Evolutionary conservation across 2,888 invertebrate species (phyloP), one percentile per base, ranked within the genome.

Genomic region (Apotomis capreana): DNA sequence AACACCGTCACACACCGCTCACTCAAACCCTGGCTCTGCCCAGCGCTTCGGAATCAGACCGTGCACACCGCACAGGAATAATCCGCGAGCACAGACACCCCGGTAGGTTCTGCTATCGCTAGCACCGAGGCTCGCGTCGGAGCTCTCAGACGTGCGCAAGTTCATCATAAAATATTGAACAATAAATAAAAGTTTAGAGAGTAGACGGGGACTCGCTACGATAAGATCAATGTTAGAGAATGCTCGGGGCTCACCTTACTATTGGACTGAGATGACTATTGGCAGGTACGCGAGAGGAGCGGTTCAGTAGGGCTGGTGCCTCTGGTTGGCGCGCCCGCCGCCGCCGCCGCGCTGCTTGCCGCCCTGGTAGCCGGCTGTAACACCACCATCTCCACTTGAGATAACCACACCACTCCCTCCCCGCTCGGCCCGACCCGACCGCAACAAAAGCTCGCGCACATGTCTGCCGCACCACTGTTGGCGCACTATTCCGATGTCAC

Each of bases 251-350:
- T 83, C 83, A 92, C 91, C 92, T 91, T 91, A 88, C 89, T 89
- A 89, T 90, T 89, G 91, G 89, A 90, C 87, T 90, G 91, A 91
- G 90, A 88, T 87, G 92, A 89, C 86, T 89, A 85, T 88, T 84
- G 89, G 89, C 90, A 89, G 91, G 90, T 89, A 89, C 89, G 80
- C 80, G 81, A 77, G 64, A 64, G 71, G 57, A 62, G 75, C 73
- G 80, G 83, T 80, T 88, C 96, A 97, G 94, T 97, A 97, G 89
- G 97, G 97, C 94, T 97, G 97, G 94, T 97, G 97, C 95, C 97
- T 96, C 93, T 96, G 97, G 94, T 96, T 97, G 87, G 96, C 95
- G 85, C 96, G 95, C 78, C 95, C 95, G 84, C 96, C 95, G 87
- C 95, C 95, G 83, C 94, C 94, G 85, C 97, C 96, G 89, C 96